Evolutionary conservation across 1,140 invertebrate species (phyloP).

Genomic region (Dolichoris vasculosae): DNA sequence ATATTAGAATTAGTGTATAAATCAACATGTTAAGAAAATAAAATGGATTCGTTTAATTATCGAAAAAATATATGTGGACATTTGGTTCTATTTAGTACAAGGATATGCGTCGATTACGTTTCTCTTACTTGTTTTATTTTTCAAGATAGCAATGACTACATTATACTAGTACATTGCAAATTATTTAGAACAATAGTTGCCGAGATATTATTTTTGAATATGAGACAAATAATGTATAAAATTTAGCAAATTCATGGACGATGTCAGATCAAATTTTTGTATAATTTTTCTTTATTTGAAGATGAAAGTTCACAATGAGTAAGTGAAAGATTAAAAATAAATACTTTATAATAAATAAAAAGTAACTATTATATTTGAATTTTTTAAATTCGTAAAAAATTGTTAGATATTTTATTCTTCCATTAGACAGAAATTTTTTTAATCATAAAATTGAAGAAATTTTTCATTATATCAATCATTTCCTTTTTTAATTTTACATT

Average conservation of each 20-base stretch:
- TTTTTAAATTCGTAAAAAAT: neutral
- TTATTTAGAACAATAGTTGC: slow-evolving; percentile 59
- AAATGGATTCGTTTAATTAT: neutral
- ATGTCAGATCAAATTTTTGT: neutral
- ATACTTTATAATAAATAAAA: too few species aligned
- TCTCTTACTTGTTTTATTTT: slow-evolving; percentile 45
- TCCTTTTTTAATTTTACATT: too few species aligned
- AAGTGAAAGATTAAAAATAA: too few species aligned
- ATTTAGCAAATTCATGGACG: neutral
- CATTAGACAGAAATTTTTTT: too few species aligned
- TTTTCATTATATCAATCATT: too few species aligned
- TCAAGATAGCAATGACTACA: neutral
- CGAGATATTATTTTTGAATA: slow-evolving; percentile 58
- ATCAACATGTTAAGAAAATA: neutral
- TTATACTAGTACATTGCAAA: slow-evolving; percentile 28
- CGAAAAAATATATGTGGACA: neutral
- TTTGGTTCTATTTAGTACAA: neutral
- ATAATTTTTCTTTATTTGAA: too few species aligned
- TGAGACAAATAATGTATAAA: neutral
- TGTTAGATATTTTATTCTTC: too few species aligned
- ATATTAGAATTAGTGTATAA: too few species aligned
- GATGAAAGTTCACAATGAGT: too few species aligned
- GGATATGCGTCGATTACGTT: neutral
- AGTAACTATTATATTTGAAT: too few species aligned
- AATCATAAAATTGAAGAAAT: too few species aligned